Conservation (phyloP, 2,113 vertebrate species). For the Stercorarius parasiticus region DNA sequence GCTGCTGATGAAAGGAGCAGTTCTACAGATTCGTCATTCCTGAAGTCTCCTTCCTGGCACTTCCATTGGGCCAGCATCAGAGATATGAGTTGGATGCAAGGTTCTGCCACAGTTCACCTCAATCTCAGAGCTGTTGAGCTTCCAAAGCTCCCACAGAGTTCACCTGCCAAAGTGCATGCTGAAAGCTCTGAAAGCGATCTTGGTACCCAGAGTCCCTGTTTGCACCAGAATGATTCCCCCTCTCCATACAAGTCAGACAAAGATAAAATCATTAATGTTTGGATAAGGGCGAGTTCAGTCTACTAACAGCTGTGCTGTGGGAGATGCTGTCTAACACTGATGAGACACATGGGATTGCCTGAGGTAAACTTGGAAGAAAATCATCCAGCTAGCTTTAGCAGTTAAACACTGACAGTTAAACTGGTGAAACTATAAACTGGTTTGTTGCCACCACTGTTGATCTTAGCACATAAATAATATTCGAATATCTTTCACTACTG, state of each 20-base stretch:
- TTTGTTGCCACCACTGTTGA: not conserved
- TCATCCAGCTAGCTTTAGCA: not conserved
- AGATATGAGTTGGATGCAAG: not conserved
- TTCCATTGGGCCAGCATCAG: not conserved
- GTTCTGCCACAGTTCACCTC: not conserved
- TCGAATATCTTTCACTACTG: not conserved
- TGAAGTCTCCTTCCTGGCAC: not conserved
- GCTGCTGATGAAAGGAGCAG: not conserved
- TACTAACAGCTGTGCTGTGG: not conserved
- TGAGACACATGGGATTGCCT: not conserved
- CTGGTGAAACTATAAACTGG: not conserved
- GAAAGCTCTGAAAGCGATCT: not conserved
- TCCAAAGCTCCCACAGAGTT: not conserved
- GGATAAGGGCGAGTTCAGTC: not conserved
- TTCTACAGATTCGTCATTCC: not conserved
- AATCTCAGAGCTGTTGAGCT: not conserved
- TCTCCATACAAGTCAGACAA: not conserved
- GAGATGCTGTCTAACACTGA: not conserved
- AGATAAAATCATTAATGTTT: not conserved
- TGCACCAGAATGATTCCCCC: not conserved
- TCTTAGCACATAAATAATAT: not conserved
- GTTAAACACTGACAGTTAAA: not conserved
- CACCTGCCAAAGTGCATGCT: not conserved
- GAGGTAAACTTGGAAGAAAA: not conserved
- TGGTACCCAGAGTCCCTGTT: not conserved